Conservation (phyloP, 2,888 invertebrate species). For the Melanostoma mellinum region DNA sequence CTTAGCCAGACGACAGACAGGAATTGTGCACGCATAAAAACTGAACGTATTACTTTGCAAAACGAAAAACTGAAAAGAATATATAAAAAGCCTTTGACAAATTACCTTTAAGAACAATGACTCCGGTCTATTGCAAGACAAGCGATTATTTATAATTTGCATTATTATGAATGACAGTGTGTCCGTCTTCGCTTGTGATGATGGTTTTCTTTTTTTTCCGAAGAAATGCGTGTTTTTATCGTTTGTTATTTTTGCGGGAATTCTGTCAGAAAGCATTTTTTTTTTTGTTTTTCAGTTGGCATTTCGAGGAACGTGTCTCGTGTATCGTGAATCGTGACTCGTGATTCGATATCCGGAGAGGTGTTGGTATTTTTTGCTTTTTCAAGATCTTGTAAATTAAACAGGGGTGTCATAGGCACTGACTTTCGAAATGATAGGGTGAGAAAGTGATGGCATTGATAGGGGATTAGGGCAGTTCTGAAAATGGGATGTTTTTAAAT, state of each 20-base stretch:
- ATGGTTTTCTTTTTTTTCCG: slow-evolving; percentile 14
- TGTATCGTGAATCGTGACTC: slow-evolving; percentile 33
- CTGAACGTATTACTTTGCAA: slow-evolving; percentile 20
- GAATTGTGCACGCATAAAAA: slow-evolving; percentile 37
- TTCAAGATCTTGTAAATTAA: too few relatives aligned
- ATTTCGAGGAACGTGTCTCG: slow-evolving; percentile 32
- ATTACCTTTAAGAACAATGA: slow-evolving; percentile 62
- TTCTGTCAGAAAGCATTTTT: slow-evolving; percentile 20
- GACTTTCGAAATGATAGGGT: too few relatives aligned
- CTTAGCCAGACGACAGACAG: slow-evolving; percentile 42
- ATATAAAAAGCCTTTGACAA: slow-evolving; percentile 20
- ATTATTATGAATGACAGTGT: slow-evolving; percentile 62
- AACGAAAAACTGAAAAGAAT: neutral
- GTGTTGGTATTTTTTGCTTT: slow-evolving; percentile 3
- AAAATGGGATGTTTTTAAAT: too few relatives aligned
- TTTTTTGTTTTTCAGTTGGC: neutral
- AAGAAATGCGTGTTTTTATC: slow-evolving; percentile 37
- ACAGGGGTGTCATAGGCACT: too few relatives aligned
- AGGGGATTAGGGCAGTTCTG: too few relatives aligned
- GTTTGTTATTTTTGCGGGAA: slow-evolving; percentile 6
- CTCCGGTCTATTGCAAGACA: slow-evolving; percentile 54
- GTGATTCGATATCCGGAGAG: slow-evolving; percentile 38
- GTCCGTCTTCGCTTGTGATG: slow-evolving; percentile 43
- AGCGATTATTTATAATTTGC: slow-evolving; percentile 61
- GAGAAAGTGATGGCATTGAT: too few relatives aligned